These are phyloP conservation scores for Drosophila bocki DNA, from an alignment of 1,140 invertebrate species.

Conservation along the genomic window DNA sequence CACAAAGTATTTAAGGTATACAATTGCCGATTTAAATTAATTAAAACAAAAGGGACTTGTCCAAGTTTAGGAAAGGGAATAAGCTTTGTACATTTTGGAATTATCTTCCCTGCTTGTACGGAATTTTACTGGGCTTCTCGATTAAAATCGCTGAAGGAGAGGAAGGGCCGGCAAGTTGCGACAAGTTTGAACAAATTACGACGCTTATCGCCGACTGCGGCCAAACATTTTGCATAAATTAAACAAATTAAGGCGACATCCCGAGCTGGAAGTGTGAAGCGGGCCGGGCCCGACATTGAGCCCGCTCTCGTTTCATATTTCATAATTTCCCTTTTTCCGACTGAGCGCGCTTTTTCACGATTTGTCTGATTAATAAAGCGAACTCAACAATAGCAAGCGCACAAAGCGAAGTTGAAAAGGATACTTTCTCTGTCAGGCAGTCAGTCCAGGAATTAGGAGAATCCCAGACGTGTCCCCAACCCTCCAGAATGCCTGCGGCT, in stretches of 20 bases:
- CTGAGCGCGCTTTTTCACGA: slow-evolving; percentile 56
- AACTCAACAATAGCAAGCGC: slow-evolving; percentile 51
- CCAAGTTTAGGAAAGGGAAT: not conserved
- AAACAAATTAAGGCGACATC: slow-evolving; percentile 63
- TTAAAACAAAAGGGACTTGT: not conserved
- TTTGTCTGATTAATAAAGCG: slow-evolving; percentile 71
- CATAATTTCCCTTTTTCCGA: slow-evolving; percentile 65
- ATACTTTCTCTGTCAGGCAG: slow-evolving; percentile 32
- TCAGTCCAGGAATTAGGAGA: slow-evolving; percentile 43
- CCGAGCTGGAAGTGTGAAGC: slow-evolving; percentile 6
- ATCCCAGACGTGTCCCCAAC: slow-evolving; percentile 31
- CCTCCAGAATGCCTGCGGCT: slow-evolving; percentile 30
- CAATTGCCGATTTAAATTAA: not conserved
- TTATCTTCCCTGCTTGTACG: slow-evolving; percentile 6
- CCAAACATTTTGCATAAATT: slow-evolving; percentile 77
- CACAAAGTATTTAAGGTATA: not conserved
- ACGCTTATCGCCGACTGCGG: slow-evolving; percentile 55
- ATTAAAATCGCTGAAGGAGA: not conserved
- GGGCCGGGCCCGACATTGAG: slow-evolving; percentile 29
- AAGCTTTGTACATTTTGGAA: not conserved
- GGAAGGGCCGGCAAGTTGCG: slow-evolving; percentile 45
- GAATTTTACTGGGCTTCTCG: slow-evolving; percentile 1
- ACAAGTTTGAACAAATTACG: slow-evolving; percentile 70
- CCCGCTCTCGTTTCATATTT: slow-evolving; percentile 33
- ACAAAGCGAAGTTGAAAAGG: slow-evolving; percentile 53